Evolutionary conservation across 2,113 vertebrate genomes (phyloP), one percentile per base, ranked within the genome.

Genomic region (Cephalopholis sonnerati): DNA sequence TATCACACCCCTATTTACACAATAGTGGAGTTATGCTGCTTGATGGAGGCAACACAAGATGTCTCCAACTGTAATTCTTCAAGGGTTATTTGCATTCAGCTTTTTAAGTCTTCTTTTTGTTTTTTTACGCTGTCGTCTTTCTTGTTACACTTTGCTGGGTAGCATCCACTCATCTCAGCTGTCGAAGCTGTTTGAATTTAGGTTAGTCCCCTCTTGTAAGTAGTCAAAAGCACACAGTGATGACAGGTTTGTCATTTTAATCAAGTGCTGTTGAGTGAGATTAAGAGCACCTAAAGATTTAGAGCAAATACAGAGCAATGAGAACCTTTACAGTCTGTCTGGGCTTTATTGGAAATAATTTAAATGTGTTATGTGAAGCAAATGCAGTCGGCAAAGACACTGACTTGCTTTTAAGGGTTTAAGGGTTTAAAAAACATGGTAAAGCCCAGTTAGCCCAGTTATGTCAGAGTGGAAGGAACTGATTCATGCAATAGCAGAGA

Each of bases 221-320:
- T 53, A 66, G 46, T 12, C n/a, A 59, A 53, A 77, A 53, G 63
- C 39, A 51, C 39, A 50, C 18, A 66, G 8, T 72, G 67, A 75
- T 78, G 69, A 83, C 50, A 72, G 32, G 57, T 81, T 88, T 25
- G 25, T 62, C 70, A 41, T 89, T 91, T 88, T 74, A 81, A 86
- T 88, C 11, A 81, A 81, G 27, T 70, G 50, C 44, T 48, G 48
- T 75, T 82, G 39, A 66, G 36, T 48, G 32, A 86, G 64, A 87
- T 87, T 88, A 77, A 73, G 61, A 69, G 41, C 29, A 71, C 44
- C 54, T 74, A 22, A 15, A 85, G 74, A 90, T 87, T 88, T 84
- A 73, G 61, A 64, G 77, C 63, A 68, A 84, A 82, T 29, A 10
- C 53, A 66, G 54, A 79, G 81, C 27, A 32, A 5, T 2, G 18